Percentiles rank a stretch among this genome's conserved stretches.
These are phyloP conservation scores for Drepana arcuata DNA, from an alignment of 1,140 invertebrate species.

Conservation along the genomic window DNA sequence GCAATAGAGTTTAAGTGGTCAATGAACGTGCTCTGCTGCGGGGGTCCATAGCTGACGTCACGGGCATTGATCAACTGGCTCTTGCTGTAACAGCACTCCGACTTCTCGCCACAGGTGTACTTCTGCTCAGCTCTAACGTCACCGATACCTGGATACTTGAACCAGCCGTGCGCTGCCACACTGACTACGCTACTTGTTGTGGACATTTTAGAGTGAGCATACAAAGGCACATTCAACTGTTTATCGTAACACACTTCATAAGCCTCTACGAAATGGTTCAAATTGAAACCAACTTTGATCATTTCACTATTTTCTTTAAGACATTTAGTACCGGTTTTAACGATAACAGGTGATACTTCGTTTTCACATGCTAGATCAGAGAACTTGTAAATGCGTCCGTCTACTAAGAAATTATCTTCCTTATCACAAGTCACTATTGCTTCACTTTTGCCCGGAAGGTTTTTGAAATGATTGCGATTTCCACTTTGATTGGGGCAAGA, in stretches of 20 bases:
- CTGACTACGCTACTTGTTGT: background rate
- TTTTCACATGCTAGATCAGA: slow-evolving; percentile 6
- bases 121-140: background rate
- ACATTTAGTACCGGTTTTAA: slow-evolving; percentile 3
- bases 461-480: background rate
- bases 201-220: background rate
- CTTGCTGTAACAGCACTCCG: slow-evolving; percentile 6
- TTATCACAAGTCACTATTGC: slow-evolving; percentile 1
- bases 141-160: background rate
- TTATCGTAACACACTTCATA: slow-evolving; percentile 10
- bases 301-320: slow-evolving; percentile 1
- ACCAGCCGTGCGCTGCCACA: background rate
- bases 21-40: slow-evolving; percentile 3
- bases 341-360: slow-evolving; percentile 1
- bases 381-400: background rate
- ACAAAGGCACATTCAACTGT: slow-evolving; percentile 1
- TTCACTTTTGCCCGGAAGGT: background rate
- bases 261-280: slow-evolving; percentile 2
- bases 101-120: slow-evolving; percentile 2
- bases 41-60: slow-evolving; percentile 2
- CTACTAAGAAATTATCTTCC: slow-evolving; percentile 2
- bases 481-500: background rate
- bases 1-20: slow-evolving; percentile 7
- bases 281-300: slow-evolving; percentile 3
- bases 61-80: slow-evolving; percentile 3